Percentiles rank a stretch among this genome's conserved stretches.
These are phyloP conservation scores for Mastacembelus armatus DNA, from an alignment of 2,797 vertebrate species.

Conservation along the genomic window DNA sequence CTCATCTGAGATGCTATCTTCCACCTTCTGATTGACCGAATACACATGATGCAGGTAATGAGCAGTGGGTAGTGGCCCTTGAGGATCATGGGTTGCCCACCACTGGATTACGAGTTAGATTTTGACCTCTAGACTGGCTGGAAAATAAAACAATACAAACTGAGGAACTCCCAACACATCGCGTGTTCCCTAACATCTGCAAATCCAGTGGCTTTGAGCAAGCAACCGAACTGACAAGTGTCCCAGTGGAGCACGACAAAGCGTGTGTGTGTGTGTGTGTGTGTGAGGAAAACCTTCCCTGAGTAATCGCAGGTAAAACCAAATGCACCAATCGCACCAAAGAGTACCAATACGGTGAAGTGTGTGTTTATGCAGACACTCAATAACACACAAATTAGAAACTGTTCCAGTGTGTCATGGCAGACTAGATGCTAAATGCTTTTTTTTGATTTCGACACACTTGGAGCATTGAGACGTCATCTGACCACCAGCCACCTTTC, in stretches of 20 bases:
- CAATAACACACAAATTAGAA: neutral
- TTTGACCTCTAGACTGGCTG: neutral
- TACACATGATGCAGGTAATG: no score
- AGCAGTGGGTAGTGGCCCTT: no score
- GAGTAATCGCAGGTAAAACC: neutral
- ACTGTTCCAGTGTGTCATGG: neutral
- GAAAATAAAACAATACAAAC: neutral
- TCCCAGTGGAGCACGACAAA: constrained; percentile 30
- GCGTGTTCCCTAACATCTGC: constrained; percentile 17
- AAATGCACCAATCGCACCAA: neutral
- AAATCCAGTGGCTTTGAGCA: constrained; percentile 16
- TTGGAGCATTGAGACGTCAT: constrained; percentile 34
- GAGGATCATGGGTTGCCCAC: no score
- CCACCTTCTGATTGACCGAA: no score
- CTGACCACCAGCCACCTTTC: constrained; percentile 31
- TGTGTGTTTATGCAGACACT: neutral
- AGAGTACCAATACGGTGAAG: neutral
- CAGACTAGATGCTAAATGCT: neutral
- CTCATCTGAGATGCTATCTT: no score
- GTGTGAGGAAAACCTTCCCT: neutral
- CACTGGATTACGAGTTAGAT: no score
- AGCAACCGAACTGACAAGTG: constrained; percentile 11
- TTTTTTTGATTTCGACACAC: constrained; percentile 18
- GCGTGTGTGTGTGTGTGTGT: neutral
- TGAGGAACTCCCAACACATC: constrained; percentile 2